Percentiles rank a stretch among this genome's conserved stretches.
phyloP scores from a whole-genome alignment of 2,113 vertebrate species.

The Mola mola region DNA sequence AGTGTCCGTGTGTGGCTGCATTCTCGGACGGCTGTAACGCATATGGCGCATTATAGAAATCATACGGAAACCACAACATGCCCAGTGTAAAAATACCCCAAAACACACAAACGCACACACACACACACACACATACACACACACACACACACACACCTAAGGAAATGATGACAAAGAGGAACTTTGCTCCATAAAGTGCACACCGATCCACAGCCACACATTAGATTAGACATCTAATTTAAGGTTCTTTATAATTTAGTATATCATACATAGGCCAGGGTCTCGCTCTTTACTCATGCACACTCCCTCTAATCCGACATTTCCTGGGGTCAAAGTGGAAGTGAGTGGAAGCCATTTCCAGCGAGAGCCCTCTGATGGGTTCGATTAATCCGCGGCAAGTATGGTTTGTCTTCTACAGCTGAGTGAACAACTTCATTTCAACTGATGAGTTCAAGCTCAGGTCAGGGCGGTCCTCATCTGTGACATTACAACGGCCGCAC shows the following conservation, averaged over 20 bases:
- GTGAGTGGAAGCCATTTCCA: slow-evolving; percentile 76
- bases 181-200: slow-evolving; percentile 83
- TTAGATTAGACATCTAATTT: slow-evolving; percentile 90
- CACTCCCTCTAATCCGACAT: slow-evolving; percentile 47
- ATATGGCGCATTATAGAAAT: slow-evolving; percentile 60
- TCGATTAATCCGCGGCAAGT: slow-evolving; percentile 93
- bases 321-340: slow-evolving; percentile 88
- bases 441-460: slow-evolving; percentile 97
- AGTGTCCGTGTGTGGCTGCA: slow-evolving; percentile 44
- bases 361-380: slow-evolving; percentile 82
- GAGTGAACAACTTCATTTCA: slow-evolving; percentile 99
- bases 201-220: slow-evolving; percentile 84
- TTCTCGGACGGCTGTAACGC: slow-evolving; percentile 53
- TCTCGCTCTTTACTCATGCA: slow-evolving; percentile 66
- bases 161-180: slow-evolving; percentile 26
- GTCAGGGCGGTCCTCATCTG: slow-evolving; percentile 96
- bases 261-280: slow-evolving; percentile 85
- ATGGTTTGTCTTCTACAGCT: slow-evolving; percentile 98
- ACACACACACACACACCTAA: slow-evolving; percentile 25
- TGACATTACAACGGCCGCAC: slow-evolving; percentile 87
- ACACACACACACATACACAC: too few species aligned
- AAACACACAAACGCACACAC: too few species aligned
- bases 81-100: slow-evolving; percentile 26
- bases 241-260: slow-evolving; percentile 89
- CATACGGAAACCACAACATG: slow-evolving; percentile 56